A percentile compares a stretch with the other conserved stretches of the same genome.
These are phyloP conservation scores for Plestiodon gilberti DNA, from an alignment of 2,113 vertebrate species.

Conservation along the genomic window DNA sequence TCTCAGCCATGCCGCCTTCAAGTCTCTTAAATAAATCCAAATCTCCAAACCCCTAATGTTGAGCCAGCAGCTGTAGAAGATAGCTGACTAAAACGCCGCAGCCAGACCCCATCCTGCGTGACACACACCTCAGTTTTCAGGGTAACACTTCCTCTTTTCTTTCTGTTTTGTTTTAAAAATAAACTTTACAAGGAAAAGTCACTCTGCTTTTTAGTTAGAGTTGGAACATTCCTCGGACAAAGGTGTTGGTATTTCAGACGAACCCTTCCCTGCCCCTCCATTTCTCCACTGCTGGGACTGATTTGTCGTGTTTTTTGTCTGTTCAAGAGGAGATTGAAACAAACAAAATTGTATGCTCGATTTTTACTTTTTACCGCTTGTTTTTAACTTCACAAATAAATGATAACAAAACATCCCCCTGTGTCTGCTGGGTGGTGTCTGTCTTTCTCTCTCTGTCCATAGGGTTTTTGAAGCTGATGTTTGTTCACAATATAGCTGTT, in stretches of 20 bases:
- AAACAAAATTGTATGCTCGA: conserved; percentile 79
- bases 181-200: conserved; percentile 72
- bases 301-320: conserved; percentile 73
- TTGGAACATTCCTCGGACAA: conserved; percentile 74
- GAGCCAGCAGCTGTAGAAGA: conserved; percentile 71
- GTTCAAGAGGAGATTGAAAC: conserved; percentile 70
- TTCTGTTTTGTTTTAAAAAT: conserved; percentile 71
- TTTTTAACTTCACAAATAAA: conserved; percentile 97
- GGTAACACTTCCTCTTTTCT: conserved; percentile 57
- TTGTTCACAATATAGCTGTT: conserved; percentile 63
- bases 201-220: conserved; percentile 72
- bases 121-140: conserved; percentile 62
- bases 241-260: conserved; percentile 59
- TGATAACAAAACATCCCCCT: conserved; percentile 75
- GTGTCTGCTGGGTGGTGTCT: conserved; percentile 66
- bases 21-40: conserved; percentile 26
- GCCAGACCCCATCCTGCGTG: conserved; percentile 57
- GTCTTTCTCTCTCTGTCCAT: conserved; percentile 28
- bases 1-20: conserved; percentile 14
- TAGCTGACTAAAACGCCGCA: conserved; percentile 62
- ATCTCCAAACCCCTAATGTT: conserved; percentile 55
- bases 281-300: conserved; percentile 63
- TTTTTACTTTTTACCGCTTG: conserved; percentile 93
- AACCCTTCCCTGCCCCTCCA: neutral
- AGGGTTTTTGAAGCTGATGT: conserved; percentile 57